Percentiles rank a stretch among this genome's conserved stretches.
Conservation (phyloP, 2,797 vertebrate genomes). For the Anisognathus igniventris region DNA sequence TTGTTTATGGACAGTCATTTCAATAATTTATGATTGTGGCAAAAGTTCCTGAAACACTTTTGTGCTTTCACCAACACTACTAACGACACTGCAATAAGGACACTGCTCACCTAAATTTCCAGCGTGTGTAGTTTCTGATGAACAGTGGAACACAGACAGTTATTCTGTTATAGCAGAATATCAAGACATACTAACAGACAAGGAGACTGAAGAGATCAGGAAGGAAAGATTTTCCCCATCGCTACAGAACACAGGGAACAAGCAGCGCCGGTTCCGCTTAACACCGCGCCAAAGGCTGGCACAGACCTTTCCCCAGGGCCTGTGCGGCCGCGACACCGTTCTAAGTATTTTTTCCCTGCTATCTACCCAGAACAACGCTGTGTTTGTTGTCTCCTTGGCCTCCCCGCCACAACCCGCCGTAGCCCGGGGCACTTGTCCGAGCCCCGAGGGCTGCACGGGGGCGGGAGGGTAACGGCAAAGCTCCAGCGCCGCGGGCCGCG, state of each 20-base stretch:
- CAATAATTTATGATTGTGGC: neutral
- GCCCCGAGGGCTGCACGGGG: neutral
- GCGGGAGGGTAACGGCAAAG: neutral
- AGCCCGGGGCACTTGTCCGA: neutral
- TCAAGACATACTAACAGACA: neutral
- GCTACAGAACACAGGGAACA: neutral
- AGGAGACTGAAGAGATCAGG: neutral
- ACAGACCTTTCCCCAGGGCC: neutral
- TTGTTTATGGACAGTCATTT: neutral
- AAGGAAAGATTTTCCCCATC: too few relatives aligned
- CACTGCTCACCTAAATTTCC: neutral
- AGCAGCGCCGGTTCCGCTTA: rapidly evolving
- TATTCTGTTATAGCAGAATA: neutral
- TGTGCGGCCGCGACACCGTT: rapidly evolving
- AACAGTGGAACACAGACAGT: neutral
- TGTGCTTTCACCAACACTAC: neutral
- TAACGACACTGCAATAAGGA: neutral
- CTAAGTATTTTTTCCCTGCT: neutral
- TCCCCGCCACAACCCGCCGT: neutral
- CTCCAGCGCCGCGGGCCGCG: too few relatives aligned
- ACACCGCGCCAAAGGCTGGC: neutral
- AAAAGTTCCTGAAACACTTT: neutral
- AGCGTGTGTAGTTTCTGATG: neutral
- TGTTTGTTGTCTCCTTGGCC: too few relatives aligned
- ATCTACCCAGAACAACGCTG: rapidly evolving